Conservation (phyloP, 2,113 vertebrate genomes). For the Oncorhynchus gorbuscha region DNA sequence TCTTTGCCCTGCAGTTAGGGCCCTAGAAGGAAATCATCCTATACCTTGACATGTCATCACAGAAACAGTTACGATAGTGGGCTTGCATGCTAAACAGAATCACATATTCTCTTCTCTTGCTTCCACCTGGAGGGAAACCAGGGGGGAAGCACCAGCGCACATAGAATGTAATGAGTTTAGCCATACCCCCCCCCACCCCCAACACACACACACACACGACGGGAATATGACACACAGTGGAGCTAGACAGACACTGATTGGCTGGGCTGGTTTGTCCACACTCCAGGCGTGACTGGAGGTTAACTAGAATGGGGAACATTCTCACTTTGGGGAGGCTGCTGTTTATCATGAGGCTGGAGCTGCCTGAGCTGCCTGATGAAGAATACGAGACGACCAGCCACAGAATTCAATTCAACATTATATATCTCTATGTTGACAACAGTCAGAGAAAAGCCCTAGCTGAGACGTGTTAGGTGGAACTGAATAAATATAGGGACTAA, state of each 20-base stretch:
- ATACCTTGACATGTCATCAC: conserved; percentile 15
- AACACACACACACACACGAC: too few relatives aligned
- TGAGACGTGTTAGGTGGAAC: too few relatives aligned
- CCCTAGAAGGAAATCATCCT: neutral
- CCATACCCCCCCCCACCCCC: neutral
- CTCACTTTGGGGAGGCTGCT: neutral
- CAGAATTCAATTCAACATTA: too few relatives aligned
- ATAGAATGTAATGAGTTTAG: neutral
- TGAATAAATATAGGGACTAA: too few relatives aligned
- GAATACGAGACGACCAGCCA: too few relatives aligned
- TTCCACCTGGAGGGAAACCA: neutral
- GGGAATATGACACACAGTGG: too few relatives aligned
- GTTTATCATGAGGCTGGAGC: neutral
- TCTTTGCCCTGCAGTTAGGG: neutral
- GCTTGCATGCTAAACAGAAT: conserved; percentile 12
- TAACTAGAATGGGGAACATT: neutral
- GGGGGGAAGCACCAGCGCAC: neutral
- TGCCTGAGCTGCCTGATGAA: neutral
- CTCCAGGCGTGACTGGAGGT: neutral
- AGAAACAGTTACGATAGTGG: neutral
- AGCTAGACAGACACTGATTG: conserved; percentile 25
- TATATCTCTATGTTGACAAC: too few relatives aligned
- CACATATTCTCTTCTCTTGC: conserved; percentile 13
- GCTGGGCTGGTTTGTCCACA: conserved; percentile 18
- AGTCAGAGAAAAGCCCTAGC: too few relatives aligned